phyloP scores from a whole-genome alignment of 2,797 vertebrate genomes.

The Erpetoichthys calabaricus region DNA sequence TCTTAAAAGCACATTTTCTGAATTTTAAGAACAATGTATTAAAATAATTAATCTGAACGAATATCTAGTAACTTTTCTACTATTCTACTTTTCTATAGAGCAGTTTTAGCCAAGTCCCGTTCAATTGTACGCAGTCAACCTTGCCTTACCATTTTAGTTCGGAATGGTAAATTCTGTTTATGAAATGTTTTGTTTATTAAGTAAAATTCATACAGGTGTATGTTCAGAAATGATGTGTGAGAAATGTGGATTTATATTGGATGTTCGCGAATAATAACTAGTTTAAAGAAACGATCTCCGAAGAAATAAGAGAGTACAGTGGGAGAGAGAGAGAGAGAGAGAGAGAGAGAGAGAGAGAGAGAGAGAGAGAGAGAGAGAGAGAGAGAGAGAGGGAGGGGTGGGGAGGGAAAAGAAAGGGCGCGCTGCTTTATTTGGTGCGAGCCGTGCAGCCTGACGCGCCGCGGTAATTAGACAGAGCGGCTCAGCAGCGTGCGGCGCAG shows the following conservation, averaged over 20 bases:
- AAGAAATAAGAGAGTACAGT: too few species aligned
- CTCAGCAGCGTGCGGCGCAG: constrained; percentile 11
- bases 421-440: constrained; percentile 7
- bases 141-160: background rate
- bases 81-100: too few species aligned
- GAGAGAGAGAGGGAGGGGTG: background rate
- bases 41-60: too few species aligned
- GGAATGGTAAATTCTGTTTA: background rate
- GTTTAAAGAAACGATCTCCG: background rate
- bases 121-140: too few species aligned
- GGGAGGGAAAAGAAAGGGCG: background rate
- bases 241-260: background rate
- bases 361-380: background rate
- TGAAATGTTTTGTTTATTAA: too few species aligned
- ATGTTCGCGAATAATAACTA: background rate
- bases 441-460: constrained; percentile 4
- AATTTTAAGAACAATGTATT: background rate
- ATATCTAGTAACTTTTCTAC: too few species aligned
- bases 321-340: too few species aligned
- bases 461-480: constrained; percentile 16
- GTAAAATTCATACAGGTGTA: too few species aligned
- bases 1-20: too few species aligned
- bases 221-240: background rate
- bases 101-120: too few species aligned
- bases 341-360: background rate